Base-by-base conservation (phyloP, 1,140 invertebrate genomes). In the Sycobia sp. region DNA sequence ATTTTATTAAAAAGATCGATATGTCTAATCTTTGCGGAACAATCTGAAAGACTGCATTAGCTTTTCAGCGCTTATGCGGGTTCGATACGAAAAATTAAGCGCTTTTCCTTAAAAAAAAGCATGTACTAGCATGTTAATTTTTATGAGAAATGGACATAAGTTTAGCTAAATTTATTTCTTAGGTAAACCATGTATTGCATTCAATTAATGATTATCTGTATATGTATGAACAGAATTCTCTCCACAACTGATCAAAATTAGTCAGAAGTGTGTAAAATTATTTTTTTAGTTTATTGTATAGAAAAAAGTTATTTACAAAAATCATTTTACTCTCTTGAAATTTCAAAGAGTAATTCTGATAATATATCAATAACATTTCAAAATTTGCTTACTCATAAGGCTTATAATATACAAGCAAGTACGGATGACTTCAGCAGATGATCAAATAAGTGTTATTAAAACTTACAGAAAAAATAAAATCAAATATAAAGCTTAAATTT, bases 391-490 rank as follows among this genome's bases (percentile, higher is more conserved):
- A n/a, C n/a, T n/a, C n/a, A n/a, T n/a, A n/a, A n/a, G n/a, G n/a
- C n/a, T n/a, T n/a, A n/a, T n/a, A n/a, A n/a, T n/a, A n/a, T n/a
- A n/a, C n/a, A n/a, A n/a, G n/a, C n/a, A n/a, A n/a, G n/a, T n/a
- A n/a, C n/a, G n/a, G n/a, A n/a, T n/a, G n/a, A n/a, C n/a, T n/a
- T n/a, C n/a, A n/a, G n/a, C n/a, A n/a, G n/a, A n/a, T n/a, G n/a
- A n/a, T n/a, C n/a, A n/a, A n/a, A n/a, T n/a, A n/a, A n/a, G n/a
- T n/a, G n/a, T n/a, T n/a, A n/a, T n/a, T n/a, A n/a, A n/a, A n/a
- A n/a, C n/a, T n/a, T n/a, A n/a, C n/a, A n/a, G n/a, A n/a, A n/a
- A 56, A 59, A 62, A 54, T 55, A 50, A 56, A 56, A 43, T 70
- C 29, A 32, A 32, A 32, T 32, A 32, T 60, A 23, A 38, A 3